A percentile compares a stretch with the other conserved stretches of the same genome.
Conservation (phyloP, 1,140 invertebrate genomes). For the Calycopis cecrops region DNA sequence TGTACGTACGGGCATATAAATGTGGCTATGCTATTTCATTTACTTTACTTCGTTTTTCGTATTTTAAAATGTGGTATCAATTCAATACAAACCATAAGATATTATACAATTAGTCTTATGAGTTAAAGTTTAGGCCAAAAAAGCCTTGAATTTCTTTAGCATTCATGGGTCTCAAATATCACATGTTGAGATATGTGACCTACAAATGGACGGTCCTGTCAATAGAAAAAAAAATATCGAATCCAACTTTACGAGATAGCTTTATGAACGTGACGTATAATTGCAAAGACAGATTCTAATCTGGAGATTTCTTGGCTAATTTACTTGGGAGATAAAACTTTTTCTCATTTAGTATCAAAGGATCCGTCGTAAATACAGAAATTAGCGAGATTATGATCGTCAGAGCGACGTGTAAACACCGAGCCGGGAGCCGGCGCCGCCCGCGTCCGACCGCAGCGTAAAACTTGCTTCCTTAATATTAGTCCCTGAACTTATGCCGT, state of each 20-base stretch:
- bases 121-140: too few species aligned
- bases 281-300: too few species aligned
- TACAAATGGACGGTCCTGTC: too few species aligned
- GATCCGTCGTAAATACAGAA: conserved; percentile 64
- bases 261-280: neutral
- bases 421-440: conserved; percentile 51
- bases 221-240: neutral
- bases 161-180: too few species aligned
- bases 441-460: conserved; percentile 29
- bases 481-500: conserved; percentile 19
- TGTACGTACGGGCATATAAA: too few species aligned
- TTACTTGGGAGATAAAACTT: conserved; percentile 53
- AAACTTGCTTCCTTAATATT: conserved; percentile 39
- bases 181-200: too few species aligned
- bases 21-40: too few species aligned
- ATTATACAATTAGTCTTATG: too few species aligned
- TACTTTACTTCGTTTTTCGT: too few species aligned
- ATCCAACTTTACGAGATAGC: neutral
- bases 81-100: neutral
- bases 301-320: too few species aligned
- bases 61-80: neutral
- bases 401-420: conserved; percentile 59
- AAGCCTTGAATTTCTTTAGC: too few species aligned
- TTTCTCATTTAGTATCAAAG: conserved; percentile 65
- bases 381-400: conserved; percentile 57